These are phyloP conservation scores for Psilopsiagon aurifrons DNA, from an alignment of 2,113 vertebrate genomes.

Conservation along the genomic window DNA sequence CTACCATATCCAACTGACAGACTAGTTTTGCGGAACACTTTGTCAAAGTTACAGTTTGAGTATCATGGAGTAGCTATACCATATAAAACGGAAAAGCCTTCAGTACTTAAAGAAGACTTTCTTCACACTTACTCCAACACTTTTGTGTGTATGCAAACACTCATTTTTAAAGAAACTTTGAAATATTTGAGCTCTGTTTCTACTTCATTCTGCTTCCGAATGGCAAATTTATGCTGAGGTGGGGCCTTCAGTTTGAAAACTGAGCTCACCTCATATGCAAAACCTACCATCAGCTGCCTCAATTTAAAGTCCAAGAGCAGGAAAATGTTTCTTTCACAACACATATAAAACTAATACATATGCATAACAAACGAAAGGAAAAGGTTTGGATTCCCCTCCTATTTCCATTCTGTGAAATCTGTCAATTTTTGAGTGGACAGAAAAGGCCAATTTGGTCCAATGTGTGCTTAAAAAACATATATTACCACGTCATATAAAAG, in stretches of 20 bases:
- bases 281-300: neutral
- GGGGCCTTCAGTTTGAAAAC: neutral
- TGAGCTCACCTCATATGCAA: neutral
- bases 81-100: neutral
- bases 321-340: neutral
- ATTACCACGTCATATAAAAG: neutral
- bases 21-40: neutral
- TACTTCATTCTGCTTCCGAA: neutral
- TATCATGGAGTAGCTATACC: neutral
- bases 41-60: neutral
- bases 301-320: neutral
- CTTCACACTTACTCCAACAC: constrained; percentile 1
- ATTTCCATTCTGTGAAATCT: neutral
- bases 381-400: neutral
- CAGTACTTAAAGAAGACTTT: neutral
- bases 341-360: neutral
- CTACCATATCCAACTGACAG: neutral
- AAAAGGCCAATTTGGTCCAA: neutral
- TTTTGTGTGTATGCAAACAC: neutral
- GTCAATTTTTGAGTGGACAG: neutral
- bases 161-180: neutral
- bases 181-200: neutral
- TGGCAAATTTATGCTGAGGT: neutral
- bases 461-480: neutral
- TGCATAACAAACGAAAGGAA: neutral